phyloP scores from a whole-genome alignment of 2,797 vertebrate species.

The Macropus fuliginosus region DNA sequence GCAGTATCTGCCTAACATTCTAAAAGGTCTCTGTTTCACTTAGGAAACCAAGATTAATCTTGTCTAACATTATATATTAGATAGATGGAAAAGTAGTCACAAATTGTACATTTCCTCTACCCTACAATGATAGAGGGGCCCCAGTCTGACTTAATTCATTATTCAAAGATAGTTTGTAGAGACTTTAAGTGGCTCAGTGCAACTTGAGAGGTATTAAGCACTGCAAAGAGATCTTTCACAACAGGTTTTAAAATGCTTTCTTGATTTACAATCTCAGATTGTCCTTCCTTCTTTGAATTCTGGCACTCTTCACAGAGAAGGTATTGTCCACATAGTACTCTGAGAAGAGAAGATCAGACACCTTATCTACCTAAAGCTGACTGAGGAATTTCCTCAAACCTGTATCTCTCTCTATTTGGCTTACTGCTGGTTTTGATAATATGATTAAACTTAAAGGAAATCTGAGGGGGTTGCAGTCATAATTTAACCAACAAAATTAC shows the following conservation, averaged over 20 bases:
- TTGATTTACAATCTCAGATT: constrained; percentile 72
- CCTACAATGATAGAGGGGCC: constrained; percentile 19
- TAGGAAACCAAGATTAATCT: constrained; percentile 60
- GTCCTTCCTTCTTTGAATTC: constrained; percentile 60
- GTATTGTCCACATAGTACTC: constrained; percentile 65
- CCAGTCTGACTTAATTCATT: constrained; percentile 53
- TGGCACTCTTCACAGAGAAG: constrained; percentile 66
- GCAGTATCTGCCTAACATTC: constrained; percentile 46
- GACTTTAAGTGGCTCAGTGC: constrained; percentile 50
- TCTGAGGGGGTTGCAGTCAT: constrained; percentile 49
- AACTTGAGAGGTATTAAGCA: constrained; percentile 60
- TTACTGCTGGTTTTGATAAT: constrained; percentile 61
- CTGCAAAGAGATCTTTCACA: constrained; percentile 61
- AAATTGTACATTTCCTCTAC: constrained; percentile 49
- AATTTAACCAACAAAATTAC: constrained; percentile 71
- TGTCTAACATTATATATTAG: constrained; percentile 58
- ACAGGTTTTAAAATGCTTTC: constrained; percentile 61
- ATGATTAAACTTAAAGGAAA: constrained; percentile 58
- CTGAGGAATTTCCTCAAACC: constrained; percentile 64
- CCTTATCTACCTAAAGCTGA: constrained; percentile 60
- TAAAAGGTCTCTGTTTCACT: constrained; percentile 57
- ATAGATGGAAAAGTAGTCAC: constrained; percentile 50
- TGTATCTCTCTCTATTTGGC: constrained; percentile 55
- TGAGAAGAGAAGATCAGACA: constrained; percentile 69
- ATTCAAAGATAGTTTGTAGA: constrained; percentile 62